Evolutionary conservation across 1,140 invertebrate genomes (phyloP).

Genomic region (Atopsyche davidsoni): DNA sequence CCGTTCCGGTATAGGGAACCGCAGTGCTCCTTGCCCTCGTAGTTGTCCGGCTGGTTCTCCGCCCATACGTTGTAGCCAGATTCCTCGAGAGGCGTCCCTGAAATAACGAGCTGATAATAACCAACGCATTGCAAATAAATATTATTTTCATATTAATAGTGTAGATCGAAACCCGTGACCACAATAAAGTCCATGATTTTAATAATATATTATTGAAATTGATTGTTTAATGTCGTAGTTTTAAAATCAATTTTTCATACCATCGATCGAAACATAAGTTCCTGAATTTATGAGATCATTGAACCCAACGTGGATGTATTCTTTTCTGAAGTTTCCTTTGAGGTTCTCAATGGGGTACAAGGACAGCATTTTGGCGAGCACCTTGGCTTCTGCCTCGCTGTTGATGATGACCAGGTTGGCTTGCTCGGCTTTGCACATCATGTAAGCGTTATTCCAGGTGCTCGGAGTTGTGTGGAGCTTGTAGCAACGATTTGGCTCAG

Average conservation of each 20-base stretch:
- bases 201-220: too few relatives aligned
- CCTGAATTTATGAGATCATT: conserved; percentile 28
- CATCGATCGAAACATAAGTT: conserved; percentile 32
- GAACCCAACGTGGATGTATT: conserved; percentile 31
- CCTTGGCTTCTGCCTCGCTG: conserved; percentile 14
- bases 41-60: conserved; percentile 31
- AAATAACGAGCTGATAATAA: conserved; percentile 28
- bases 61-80: conserved; percentile 36
- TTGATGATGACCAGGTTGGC: conserved; percentile 31
- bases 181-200: too few relatives aligned
- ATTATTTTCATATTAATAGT: too few relatives aligned
- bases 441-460: conserved; percentile 30
- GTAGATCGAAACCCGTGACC: too few relatives aligned
- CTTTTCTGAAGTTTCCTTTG: conserved; percentile 24
- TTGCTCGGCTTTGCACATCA: conserved; percentile 31
- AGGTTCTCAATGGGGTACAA: conserved; percentile 17
- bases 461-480: conserved; percentile 29
- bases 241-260: conserved; percentile 20
- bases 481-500: conserved; percentile 23
- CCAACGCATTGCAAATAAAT: too few relatives aligned
- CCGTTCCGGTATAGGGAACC: conserved; percentile 31
- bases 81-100: conserved; percentile 32
- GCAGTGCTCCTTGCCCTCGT: conserved; percentile 31
- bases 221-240: too few relatives aligned
- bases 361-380: conserved; percentile 8